These are phyloP conservation scores for Semibalanus balanoides DNA, from an alignment of 1,140 invertebrate species.

Conservation along the genomic window DNA sequence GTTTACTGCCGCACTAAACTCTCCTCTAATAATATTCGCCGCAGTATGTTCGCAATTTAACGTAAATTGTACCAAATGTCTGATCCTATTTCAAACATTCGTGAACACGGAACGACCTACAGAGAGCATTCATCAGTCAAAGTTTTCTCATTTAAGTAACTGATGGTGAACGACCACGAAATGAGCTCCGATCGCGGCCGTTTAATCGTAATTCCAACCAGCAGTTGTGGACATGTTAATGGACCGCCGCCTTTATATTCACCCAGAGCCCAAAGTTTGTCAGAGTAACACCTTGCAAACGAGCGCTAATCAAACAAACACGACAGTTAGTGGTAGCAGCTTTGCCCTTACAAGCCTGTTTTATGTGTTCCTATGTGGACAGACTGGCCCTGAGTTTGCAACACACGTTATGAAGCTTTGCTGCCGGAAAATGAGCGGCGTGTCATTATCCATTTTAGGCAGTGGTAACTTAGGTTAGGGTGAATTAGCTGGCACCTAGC, in stretches of 20 bases:
- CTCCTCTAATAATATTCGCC: too few relatives aligned
- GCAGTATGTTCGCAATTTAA: too few relatives aligned
- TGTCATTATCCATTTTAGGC: too few relatives aligned
- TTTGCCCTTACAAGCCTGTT: too few relatives aligned
- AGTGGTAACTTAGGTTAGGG: too few relatives aligned
- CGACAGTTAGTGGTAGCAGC: not conserved
- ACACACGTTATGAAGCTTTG: too few relatives aligned
- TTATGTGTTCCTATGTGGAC: too few relatives aligned
- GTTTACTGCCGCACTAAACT: too few relatives aligned
- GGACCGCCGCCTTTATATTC: not conserved
- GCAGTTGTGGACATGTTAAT: not conserved
- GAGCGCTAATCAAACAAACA: not conserved
- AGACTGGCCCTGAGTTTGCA: too few relatives aligned
- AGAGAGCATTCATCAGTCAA: not conserved
- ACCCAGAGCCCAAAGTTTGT: not conserved
- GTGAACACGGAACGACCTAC: not conserved
- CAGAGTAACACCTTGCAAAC: not conserved
- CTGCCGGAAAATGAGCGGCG: too few relatives aligned
- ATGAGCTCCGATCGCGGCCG: not conserved
- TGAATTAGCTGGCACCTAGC: too few relatives aligned
- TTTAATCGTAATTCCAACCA: not conserved
- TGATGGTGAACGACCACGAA: not conserved
- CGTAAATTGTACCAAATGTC: too few relatives aligned
- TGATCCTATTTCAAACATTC: not conserved
- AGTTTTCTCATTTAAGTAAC: not conserved